Base-by-base conservation (phyloP, 2,888 invertebrate species). In the Frankliniella intonsa region DNA sequence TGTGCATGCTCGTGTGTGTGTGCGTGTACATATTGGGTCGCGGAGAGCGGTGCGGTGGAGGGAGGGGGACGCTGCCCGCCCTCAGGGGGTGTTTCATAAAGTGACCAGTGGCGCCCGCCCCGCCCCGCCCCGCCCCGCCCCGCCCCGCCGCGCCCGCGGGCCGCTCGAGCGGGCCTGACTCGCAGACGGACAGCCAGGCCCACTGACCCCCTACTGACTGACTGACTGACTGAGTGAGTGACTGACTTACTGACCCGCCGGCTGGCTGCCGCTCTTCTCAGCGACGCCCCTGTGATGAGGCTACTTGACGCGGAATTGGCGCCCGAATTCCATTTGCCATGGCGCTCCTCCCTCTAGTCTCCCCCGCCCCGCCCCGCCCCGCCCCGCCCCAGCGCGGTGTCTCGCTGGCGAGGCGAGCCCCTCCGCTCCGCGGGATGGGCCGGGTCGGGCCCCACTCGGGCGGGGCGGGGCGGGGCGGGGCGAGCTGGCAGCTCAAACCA, bases 251-350 rank as follows among this genome's bases (percentile, higher is more conserved):
- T 19, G 55, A 55, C 55, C 55, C 14, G 17, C 62, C 14, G 62
- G 14, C 62, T 62, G 19, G 19, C 62, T 3, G 55, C 55, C 1
- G 55, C 55, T 17, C 55, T 38, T 38, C 3, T 5, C 38, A 38
- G 38, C 38, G 38, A 38, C 5, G 38, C 38, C 3, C 38, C 3
- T n/a, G 14, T 55, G 62, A 17, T n/a, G 62, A n/a, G 19, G 62
- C 19, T 14, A 17, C 69, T 76, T 25, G 69, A 76, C 69, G 69
- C 69, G 69, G 25, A 76, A 76, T 76, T 76, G 69, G 69, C 69
- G 69, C 69, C 69, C 25, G 22, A 25, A 76, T 76, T 76, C 69
- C 69, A 76, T 76, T 76, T 76, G 69, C 69, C 11, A 55, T 55
- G 55, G 17, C 55, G 19, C 38, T 38, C 38, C 38, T 38, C 38